Conservation (phyloP, 2,888 invertebrate genomes). For the Tipula lateralis region DNA sequence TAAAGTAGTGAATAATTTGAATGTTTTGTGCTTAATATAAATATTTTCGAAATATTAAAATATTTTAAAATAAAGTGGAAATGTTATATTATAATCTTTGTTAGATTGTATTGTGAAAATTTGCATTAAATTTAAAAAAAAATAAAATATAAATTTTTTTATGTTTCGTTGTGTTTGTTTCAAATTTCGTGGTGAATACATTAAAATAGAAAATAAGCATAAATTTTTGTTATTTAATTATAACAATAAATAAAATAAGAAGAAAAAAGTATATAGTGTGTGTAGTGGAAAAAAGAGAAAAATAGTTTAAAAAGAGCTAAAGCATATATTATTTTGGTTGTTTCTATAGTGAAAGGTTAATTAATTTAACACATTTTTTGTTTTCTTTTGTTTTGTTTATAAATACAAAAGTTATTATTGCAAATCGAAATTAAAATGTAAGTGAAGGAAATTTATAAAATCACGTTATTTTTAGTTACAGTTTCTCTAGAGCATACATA, state of each 20-base stretch:
- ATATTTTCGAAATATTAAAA: neutral
- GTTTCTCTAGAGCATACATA: neutral
- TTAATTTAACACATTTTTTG: constrained; percentile 14
- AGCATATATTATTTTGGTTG: neutral
- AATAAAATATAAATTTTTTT: no score
- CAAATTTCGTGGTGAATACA: neutral
- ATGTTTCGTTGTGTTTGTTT: neutral
- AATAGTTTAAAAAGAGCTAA: neutral
- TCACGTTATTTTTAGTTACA: neutral
- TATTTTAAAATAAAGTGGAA: neutral
- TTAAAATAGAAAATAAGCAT: neutral
- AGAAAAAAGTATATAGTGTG: neutral
- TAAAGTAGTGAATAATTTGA: neutral
- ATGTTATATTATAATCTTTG: neutral
- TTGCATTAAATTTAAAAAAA: neutral
- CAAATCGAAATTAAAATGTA: neutral
- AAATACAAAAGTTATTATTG: neutral
- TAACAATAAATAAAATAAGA: neutral
- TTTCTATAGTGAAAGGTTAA: neutral
- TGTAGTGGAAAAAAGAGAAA: neutral
- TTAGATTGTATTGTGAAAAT: neutral
- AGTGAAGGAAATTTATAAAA: neutral
- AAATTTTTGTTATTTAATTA: neutral
- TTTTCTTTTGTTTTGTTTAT: neutral
- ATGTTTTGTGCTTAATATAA: neutral